These are phyloP conservation scores for Corynorhinus townsendii DNA, from an alignment of 2,113 vertebrate genomes.

Conservation along the genomic window DNA sequence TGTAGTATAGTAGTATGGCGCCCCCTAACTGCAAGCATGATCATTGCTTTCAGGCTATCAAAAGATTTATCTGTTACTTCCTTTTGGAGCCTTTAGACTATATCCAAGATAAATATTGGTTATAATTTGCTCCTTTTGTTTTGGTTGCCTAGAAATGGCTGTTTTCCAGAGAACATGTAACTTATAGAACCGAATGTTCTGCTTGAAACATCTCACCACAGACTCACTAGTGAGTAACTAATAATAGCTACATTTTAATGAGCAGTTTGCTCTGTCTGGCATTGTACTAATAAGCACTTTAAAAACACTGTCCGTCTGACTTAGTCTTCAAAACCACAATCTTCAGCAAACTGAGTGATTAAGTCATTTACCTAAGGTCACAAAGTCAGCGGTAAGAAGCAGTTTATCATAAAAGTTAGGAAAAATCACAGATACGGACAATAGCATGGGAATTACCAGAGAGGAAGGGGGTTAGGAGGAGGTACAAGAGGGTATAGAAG, in stretches of 20 bases:
- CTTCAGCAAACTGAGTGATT: neutral
- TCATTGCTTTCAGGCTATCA: slow-evolving; percentile 38
- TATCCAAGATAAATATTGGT: slow-evolving; percentile 68
- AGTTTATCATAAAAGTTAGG: neutral
- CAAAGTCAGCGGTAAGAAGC: neutral
- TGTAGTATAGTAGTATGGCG: slow-evolving; percentile 18
- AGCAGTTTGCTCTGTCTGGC: slow-evolving; percentile 5
- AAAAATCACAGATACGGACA: neutral
- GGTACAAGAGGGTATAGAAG: neutral
- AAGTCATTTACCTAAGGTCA: neutral
- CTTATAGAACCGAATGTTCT: slow-evolving; percentile 56
- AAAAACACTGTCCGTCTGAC: neutral
- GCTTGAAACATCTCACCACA: slow-evolving; percentile 34
- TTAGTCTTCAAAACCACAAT: neutral
- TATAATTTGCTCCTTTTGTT: slow-evolving; percentile 60
- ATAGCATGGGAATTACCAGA: neutral
- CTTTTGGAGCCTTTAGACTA: slow-evolving; percentile 36
- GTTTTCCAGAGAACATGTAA: slow-evolving; percentile 61
- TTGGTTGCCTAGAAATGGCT: slow-evolving; percentile 55
- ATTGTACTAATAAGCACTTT: slow-evolving; percentile 18
- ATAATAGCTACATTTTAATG: slow-evolving; percentile 27
- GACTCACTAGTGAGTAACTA: slow-evolving; percentile 1
- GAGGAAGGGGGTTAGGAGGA: neutral
- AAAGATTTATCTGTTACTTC: slow-evolving; percentile 25
- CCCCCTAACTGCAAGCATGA: slow-evolving; percentile 66